These are phyloP conservation scores for Tetragnatha montana DNA, from an alignment of 2,888 invertebrate genomes.

Conservation along the genomic window DNA sequence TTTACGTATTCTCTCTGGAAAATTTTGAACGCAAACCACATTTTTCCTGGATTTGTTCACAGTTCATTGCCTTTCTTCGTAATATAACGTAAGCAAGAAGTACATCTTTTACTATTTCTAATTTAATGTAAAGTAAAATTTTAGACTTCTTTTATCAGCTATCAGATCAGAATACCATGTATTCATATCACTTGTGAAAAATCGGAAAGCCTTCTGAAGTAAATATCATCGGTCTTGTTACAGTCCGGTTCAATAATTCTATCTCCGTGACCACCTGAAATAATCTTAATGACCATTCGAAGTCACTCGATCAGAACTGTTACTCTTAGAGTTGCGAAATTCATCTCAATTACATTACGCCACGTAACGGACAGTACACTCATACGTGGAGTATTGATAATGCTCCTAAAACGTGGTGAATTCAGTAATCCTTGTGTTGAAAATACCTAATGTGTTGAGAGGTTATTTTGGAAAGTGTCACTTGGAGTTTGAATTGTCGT, in stretches of 20 bases:
- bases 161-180: no score
- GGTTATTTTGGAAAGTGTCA: constrained; percentile 16
- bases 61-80: no score
- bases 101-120: no score
- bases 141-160: no score
- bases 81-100: no score
- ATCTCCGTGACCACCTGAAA: not conserved
- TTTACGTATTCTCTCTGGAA: no score
- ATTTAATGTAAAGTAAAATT: no score
- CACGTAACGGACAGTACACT: not conserved
- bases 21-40: no score
- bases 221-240: not conserved
- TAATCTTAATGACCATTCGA: not conserved
- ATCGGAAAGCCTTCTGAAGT: no score
- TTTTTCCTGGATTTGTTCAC: no score
- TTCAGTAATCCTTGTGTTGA: constrained; percentile 22
- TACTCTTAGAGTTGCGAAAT: not conserved
- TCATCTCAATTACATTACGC: constrained; percentile 18
- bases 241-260: not conserved
- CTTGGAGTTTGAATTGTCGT: constrained; percentile 11
- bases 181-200: no score
- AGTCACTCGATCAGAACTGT: constrained; percentile 40
- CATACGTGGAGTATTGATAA: not conserved
- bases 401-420: not conserved
- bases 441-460: constrained; percentile 1